Base-by-base conservation (phyloP, 2,797 vertebrate genomes). In the Prunella strophiata region DNA sequence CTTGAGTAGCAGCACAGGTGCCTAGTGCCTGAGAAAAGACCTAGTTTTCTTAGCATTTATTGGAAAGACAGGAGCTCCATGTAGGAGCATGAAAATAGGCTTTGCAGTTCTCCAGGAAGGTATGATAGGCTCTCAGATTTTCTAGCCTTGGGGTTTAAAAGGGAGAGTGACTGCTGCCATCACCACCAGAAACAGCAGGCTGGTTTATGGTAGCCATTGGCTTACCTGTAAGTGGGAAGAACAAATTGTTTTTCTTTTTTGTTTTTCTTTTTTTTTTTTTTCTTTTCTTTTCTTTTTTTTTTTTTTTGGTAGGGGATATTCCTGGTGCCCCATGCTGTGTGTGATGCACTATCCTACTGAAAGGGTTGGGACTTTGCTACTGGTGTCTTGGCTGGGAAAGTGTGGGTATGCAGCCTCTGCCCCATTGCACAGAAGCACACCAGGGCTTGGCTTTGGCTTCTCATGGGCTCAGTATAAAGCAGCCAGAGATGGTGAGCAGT, bases 101-200 rank as follows among this genome's bases (percentile, higher is more conserved):
- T 40, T 13, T 59, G 54, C 55, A 47, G 30, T n/a, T 76, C 62
- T 89, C 18, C 1, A 2, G 50, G 38, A 84, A 57, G 34, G 13
- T 22, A 27, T 50, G 32, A 58, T 21, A 42, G 32, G 47, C 29
- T 85, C 76, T 87, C 63, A 82, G 40, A 42, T 76, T 84, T 82
- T 88, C 67, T 88, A 23, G 55, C 29, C 29, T 71, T 85, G 26
- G 32, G 40, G 51, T 47, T 94, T 92, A 57, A 94, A 75, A 80
- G 42, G 18, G 54, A 36, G 54, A 52, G 26, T 38, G n/a, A 26
- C 13, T 75, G 54, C n/a, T 92, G 40, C 23, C 52, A 40, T n/a
- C n/a, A 43, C 22, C 48, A 62, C 17, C 25, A 72, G 22, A 45
- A 72, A n/a, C 65, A 83, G n/a, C 51, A 72, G 65, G 23, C 30